Base-by-base conservation (phyloP, 1,140 invertebrate genomes). In the Hormaphis cornu region DNA sequence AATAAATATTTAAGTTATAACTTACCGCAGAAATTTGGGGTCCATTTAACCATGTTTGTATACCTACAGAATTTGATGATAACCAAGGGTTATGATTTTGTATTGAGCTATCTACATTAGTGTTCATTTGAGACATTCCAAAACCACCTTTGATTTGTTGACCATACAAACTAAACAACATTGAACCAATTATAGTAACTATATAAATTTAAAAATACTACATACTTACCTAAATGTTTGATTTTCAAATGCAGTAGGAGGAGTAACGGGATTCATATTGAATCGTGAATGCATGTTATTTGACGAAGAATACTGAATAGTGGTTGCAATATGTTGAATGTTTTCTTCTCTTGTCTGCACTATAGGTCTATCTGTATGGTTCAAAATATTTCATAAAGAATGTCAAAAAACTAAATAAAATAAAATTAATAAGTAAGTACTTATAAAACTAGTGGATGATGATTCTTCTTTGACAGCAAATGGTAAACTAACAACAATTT, bases 401-500 rank as follows among this genome's bases (percentile, higher is more conserved):
- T 20, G 18, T 18, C 22, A 22, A 33, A 5, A n/a, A 26, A 30
- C 1, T 28, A 28, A 7, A 24, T 18, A 28, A 3, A 1, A 56
- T 56, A 33, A 14, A 53, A 42, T 14, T 42, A 40, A 30, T 35
- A 20, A 24, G 24, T 24, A 28, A 12, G 26, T 48, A 70, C 56
- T 59, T 46, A 70, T 61, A 37, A 48, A 58, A 48, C 18, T 35
- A 33, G 54, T 33, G 8, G 61, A 46, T 7, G 35, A 22, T 48
- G 61, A 48, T 35, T 66, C 69, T 50, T 70, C 58, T 56, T 70
- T 63, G 14, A 72, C 72, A 56, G 61, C 52, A 37, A 69, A 61
- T 54, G 72, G 72, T 28, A 59, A 69, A 69, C 72, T 71, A 52
- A 72, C 69, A 48, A 71, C 50, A 35, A 72, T 70, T 37, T 50